These are phyloP conservation scores for Aphidius gifuensis DNA, from an alignment of 1,140 invertebrate genomes.

Conservation along the genomic window DNA sequence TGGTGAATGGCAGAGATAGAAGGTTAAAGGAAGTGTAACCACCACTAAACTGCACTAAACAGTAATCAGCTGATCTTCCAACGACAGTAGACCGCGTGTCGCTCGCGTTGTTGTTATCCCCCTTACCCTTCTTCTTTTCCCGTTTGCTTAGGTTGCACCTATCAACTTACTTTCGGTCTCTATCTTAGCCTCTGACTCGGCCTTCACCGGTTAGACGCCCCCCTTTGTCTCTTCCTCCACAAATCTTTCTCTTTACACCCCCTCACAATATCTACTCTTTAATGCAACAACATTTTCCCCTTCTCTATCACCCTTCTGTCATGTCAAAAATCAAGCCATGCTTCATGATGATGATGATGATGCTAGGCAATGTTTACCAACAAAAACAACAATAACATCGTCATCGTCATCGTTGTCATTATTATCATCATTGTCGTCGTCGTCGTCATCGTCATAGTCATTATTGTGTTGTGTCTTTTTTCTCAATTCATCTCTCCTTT, in stretches of 20 bases:
- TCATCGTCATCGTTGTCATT: too few species aligned
- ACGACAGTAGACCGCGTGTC: slow-evolving; percentile 27
- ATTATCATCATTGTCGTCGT: too few species aligned
- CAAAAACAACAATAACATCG: too few species aligned
- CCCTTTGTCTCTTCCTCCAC: slow-evolving; percentile 24
- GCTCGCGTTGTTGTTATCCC: slow-evolving; percentile 14
- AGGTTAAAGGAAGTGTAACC: slow-evolving; percentile 12
- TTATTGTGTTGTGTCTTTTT: slow-evolving; percentile 10
- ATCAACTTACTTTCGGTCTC: slow-evolving; percentile 26
- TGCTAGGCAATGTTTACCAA: too few species aligned
- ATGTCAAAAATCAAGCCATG: too few species aligned
- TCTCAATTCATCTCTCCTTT: slow-evolving; percentile 13
- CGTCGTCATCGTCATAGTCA: background rate
- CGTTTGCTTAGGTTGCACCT: slow-evolving; percentile 1
- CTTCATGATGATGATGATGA: too few species aligned
- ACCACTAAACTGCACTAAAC: background rate
- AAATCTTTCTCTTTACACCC: slow-evolving; percentile 25
- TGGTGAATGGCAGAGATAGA: slow-evolving; percentile 2
- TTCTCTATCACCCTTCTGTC: too few species aligned
- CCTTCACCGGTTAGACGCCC: slow-evolving; percentile 7
- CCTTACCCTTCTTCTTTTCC: slow-evolving; percentile 14
- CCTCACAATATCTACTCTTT: slow-evolving; percentile 1
- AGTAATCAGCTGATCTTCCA: slow-evolving; percentile 23
- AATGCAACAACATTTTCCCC: slow-evolving; percentile 16
- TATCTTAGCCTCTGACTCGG: slow-evolving; percentile 15